A percentile compares a stretch with the other conserved stretches of the same genome.
Evolutionary conservation across 2,113 vertebrate genomes (phyloP).

Genomic region (Nothocercus julius): DNA sequence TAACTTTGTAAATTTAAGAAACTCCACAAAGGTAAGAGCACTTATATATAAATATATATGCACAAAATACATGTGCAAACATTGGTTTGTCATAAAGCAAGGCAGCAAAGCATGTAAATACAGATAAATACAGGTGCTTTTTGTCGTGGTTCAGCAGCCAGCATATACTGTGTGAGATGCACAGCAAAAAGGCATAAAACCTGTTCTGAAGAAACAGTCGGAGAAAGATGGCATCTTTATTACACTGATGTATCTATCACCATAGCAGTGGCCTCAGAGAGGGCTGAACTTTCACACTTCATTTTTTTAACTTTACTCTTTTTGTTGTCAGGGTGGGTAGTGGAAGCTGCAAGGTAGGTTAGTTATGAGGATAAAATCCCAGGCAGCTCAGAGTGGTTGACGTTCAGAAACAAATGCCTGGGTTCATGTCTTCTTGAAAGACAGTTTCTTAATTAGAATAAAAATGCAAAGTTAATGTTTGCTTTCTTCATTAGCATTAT

Average conservation of each 20-base stretch:
- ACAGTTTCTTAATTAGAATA: neutral
- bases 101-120: neutral
- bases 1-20: neutral
- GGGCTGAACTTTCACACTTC: neutral
- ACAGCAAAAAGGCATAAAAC: neutral
- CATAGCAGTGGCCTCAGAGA: neutral
- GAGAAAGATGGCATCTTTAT: neutral
- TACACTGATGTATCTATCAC: neutral
- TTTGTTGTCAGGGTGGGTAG: neutral
- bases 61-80: neutral
- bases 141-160: neutral
- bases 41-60: neutral
- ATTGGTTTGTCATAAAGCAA: neutral
- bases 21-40: neutral
- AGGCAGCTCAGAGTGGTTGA: neutral
- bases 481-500: neutral
- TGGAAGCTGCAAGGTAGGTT: neutral
- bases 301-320: neutral
- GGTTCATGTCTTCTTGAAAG: neutral
- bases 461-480: neutral
- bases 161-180: neutral
- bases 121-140: neutral
- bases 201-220: neutral
- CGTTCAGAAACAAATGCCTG: neutral
- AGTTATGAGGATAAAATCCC: neutral